These are phyloP conservation scores for Acleris holmiana DNA, from an alignment of 2,888 invertebrate genomes.

Conservation along the genomic window DNA sequence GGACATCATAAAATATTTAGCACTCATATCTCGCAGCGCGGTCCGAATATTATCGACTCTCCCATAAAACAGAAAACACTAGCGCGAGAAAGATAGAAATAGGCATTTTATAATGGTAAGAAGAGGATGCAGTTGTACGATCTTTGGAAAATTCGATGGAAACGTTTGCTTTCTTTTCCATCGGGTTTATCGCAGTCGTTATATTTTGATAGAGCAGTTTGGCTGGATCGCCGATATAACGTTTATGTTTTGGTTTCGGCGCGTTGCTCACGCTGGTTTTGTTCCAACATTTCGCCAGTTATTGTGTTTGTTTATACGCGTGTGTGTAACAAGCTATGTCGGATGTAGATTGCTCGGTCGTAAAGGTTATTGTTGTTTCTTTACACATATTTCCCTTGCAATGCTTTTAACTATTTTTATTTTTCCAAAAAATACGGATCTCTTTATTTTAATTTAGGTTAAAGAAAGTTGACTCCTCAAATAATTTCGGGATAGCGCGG, in stretches of 20 bases:
- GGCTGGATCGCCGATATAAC: conserved; percentile 78
- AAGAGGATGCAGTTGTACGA: conserved; percentile 73
- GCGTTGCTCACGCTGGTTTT: conserved; percentile 56
- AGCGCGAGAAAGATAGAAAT: conserved; percentile 64
- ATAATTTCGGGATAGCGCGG: conserved; percentile 49
- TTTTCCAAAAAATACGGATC: too few species aligned
- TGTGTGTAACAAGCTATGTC: conserved; percentile 16
- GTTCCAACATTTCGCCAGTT: conserved; percentile 51
- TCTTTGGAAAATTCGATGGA: conserved; percentile 78
- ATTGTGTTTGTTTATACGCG: conserved; percentile 44
- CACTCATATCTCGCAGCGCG: conserved; percentile 74
- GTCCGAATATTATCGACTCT: conserved; percentile 81
- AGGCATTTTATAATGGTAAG: conserved; percentile 57
- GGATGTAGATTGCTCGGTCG: conserved; percentile 28
- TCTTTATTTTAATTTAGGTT: conserved; percentile 1
- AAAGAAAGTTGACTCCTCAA: conserved; percentile 34
- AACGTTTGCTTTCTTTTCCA: conserved; percentile 81
- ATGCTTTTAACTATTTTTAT: background rate
- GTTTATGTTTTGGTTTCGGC: conserved; percentile 80
- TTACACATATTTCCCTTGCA: background rate
- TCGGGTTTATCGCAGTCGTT: conserved; percentile 83
- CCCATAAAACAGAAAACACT: conserved; percentile 76
- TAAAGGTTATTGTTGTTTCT: conserved; percentile 10
- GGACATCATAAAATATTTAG: conserved; percentile 83
- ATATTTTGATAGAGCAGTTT: conserved; percentile 83